Evolutionary conservation across 2,888 invertebrate species (phyloP).

Genomic region (Elysia crispata): DNA sequence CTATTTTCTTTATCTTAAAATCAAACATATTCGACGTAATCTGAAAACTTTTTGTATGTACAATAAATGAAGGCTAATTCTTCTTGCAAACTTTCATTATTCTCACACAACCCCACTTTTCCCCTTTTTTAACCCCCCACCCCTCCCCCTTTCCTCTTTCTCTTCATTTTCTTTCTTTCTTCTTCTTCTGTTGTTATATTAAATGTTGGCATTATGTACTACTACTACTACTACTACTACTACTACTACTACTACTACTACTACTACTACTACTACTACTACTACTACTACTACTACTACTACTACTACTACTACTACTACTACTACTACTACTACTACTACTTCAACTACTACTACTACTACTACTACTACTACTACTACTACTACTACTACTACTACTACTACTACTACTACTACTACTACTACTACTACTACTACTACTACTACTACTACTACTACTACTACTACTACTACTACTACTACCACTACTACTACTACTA

Average conservation of each 20-base stretch:
- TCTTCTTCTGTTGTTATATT: not conserved
- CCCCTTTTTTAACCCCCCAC: not conserved
- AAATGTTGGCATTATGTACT: not conserved
- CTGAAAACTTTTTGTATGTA: no score
- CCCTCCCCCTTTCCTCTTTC: no score
- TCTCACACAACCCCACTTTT: no score
- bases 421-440: constrained; percentile 9
- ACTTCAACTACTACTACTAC: not conserved
- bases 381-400: constrained; percentile 9
- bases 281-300: constrained; percentile 9
- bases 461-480: constrained; percentile 9
- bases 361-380: constrained; percentile 9
- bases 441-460: constrained; percentile 4
- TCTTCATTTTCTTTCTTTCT: no score
- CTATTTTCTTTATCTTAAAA: no score
- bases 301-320: constrained; percentile 9
- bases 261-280: constrained; percentile 9
- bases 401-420: constrained; percentile 9
- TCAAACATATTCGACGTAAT: no score
- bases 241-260: constrained; percentile 9
- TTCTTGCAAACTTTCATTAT: no score
- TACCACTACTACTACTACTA: constrained; percentile 4
- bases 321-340: constrained; percentile 9
- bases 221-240: constrained; percentile 9
- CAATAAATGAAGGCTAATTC: no score